Conservation (phyloP, 1,140 invertebrate genomes). For the Cydia fagiglandana region DNA sequence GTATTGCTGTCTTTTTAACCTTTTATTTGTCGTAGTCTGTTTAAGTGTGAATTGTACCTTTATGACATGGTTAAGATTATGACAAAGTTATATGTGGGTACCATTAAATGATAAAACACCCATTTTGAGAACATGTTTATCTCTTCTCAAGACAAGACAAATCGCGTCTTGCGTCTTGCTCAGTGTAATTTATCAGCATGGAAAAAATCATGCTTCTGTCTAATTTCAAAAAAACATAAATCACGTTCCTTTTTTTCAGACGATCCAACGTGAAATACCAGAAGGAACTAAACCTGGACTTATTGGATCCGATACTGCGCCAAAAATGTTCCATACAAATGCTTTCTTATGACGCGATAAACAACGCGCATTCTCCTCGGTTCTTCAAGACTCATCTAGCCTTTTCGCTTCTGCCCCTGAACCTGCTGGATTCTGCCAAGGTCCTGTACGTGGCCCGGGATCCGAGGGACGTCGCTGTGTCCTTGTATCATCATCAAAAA, state of each 20-base stretch:
- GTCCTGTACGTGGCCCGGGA: conserved; percentile 88
- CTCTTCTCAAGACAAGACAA: too few species aligned
- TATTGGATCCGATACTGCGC: background rate
- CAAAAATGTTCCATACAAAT: background rate
- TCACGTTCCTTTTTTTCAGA: background rate
- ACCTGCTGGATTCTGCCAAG: conserved; percentile 60
- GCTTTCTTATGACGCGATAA: conserved; percentile 9
- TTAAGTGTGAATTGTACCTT: too few species aligned
- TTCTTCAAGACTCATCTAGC: conserved; percentile 64
- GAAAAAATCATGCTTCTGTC: too few species aligned
- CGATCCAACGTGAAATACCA: background rate
- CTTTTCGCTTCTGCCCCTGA: conserved; percentile 57
- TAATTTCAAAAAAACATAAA: too few species aligned
- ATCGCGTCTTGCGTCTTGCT: too few species aligned
- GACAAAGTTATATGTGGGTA: too few species aligned
- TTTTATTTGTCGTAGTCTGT: background rate
- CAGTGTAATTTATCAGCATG: too few species aligned
- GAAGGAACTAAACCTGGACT: background rate
- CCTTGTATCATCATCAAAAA: conserved; percentile 80
- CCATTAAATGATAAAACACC: too few species aligned
- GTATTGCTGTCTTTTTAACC: conserved; percentile 37
- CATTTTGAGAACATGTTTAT: too few species aligned
- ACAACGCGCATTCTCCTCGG: conserved; percentile 45
- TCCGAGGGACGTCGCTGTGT: conserved; percentile 91
- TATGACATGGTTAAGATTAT: too few species aligned